Base-by-base conservation (phyloP, 2,888 invertebrate genomes). In the Watsonalla cultraria region DNA sequence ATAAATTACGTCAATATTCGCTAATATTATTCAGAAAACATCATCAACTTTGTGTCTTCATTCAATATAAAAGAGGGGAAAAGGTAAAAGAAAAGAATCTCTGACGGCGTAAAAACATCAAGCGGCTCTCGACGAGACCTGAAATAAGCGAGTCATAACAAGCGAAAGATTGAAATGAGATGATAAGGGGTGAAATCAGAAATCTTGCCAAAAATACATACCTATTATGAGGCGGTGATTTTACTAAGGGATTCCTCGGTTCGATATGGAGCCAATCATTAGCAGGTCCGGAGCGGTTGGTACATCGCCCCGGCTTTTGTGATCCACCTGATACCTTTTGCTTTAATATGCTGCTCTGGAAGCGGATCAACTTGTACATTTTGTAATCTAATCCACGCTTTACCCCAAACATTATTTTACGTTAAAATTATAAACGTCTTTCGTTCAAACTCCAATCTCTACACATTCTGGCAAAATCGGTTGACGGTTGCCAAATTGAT, bases 181-280 rank as follows among this genome's bases (percentile, higher is more conserved):
- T 80, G 90, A 90, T 90, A 88, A 84, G 67, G 67, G 65, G 62
- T 73, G 58, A 75, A 86, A 88, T 89, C 85, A 78, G 84, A 84
- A 86, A 89, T 87, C 85, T 89, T 82, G 81, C 86, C 89, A 78
- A 90, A 90, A 89, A 86, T 84, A 80, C 79, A 78, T 76, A 79
- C 80, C 72, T 77, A 88, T 76, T 70, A 80, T 72, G 77, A 85
- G 86, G 88, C 85, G 87, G 88, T 88, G 83, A 89, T 90, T 85
- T 85, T 82, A 75, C 75, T 42, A 86, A 88, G 87, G 86, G 84
- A 89, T 89, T 86, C 84, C 70, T 74, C 60, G 65, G 76, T 81
- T 83, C 79, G 88, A 90, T 89, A 89, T 84, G 86, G 81, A 76
- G 76, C 79, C 85, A 87, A 85, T 90, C 84, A 88, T 89, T 88